Evolutionary conservation across 2,888 invertebrate species (phyloP).

Genomic region (Synergus laeviventris): DNA sequence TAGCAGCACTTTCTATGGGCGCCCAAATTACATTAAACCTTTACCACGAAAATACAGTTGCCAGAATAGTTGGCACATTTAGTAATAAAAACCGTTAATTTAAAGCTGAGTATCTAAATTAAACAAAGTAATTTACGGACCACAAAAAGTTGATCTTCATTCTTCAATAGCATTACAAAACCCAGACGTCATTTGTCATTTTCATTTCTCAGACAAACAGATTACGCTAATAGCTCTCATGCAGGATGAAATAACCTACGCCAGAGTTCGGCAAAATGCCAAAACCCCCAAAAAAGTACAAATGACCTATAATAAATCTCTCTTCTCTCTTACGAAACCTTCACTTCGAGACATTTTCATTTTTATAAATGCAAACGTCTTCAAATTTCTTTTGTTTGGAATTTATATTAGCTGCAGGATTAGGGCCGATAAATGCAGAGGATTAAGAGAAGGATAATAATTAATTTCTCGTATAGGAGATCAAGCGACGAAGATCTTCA

Average conservation of each 20-base stretch:
- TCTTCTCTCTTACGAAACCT: neutral
- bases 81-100: neutral
- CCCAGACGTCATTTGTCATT: neutral
- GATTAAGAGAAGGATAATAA: slow-evolving; percentile 62
- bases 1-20: too few relatives aligned
- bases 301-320: neutral
- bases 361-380: neutral
- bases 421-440: slow-evolving; percentile 44
- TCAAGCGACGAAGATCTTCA: slow-evolving; percentile 1
- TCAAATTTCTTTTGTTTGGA: neutral
- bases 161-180: neutral
- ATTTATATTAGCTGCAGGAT: slow-evolving; percentile 21
- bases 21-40: neutral
- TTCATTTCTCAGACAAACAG: neutral
- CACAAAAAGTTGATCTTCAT: neutral
- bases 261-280: neutral
- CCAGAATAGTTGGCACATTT: neutral
- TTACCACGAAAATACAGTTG: neutral
- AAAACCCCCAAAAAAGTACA: neutral
- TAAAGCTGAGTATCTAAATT: neutral
- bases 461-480: slow-evolving; percentile 47
- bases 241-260: neutral
- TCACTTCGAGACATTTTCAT: neutral
- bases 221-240: neutral
- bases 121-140: neutral